Conservation (phyloP, 92 coral and sea anemone species). For the Micromussa lordhowensis region DNA sequence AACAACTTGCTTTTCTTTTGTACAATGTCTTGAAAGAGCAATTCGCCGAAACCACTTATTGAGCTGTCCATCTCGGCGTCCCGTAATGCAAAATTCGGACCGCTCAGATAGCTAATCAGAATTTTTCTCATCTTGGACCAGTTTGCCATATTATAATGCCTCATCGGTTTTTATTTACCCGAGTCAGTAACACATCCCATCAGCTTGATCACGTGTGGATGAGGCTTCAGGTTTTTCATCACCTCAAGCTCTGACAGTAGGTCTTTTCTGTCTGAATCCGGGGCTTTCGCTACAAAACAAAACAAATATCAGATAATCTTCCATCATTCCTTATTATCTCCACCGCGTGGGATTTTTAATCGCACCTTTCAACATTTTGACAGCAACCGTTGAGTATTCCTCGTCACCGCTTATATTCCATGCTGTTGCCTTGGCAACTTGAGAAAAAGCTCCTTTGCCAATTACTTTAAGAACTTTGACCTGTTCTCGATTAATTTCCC, state of each 20-base stretch:
- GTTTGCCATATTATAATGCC: too few species aligned
- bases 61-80: too few species aligned
- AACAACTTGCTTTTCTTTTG: too few species aligned
- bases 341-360: neutral
- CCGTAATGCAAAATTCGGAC: too few species aligned
- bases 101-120: too few species aligned
- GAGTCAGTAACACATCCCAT: neutral
- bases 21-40: too few species aligned
- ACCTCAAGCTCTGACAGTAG: slow-evolving; percentile 17
- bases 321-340: neutral
- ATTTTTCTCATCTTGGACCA: too few species aligned
- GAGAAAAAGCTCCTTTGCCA: slow-evolving; percentile 36
- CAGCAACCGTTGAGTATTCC: slow-evolving; percentile 3
- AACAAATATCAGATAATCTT: neutral
- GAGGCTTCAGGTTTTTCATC: neutral
- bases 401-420: neutral
- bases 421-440: slow-evolving; percentile 26
- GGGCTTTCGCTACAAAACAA: slow-evolving; percentile 10
- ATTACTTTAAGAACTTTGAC: neutral
- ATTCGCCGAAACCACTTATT: too few species aligned
- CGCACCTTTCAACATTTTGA: slow-evolving; percentile 23
- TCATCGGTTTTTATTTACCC: neutral
- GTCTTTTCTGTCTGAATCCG: slow-evolving; percentile 26
- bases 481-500: slow-evolving; percentile 21
- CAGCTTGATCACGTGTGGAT: slow-evolving; percentile 2